Conservation (phyloP, 1,140 invertebrate genomes). For the Leptopilina clavipes region DNA sequence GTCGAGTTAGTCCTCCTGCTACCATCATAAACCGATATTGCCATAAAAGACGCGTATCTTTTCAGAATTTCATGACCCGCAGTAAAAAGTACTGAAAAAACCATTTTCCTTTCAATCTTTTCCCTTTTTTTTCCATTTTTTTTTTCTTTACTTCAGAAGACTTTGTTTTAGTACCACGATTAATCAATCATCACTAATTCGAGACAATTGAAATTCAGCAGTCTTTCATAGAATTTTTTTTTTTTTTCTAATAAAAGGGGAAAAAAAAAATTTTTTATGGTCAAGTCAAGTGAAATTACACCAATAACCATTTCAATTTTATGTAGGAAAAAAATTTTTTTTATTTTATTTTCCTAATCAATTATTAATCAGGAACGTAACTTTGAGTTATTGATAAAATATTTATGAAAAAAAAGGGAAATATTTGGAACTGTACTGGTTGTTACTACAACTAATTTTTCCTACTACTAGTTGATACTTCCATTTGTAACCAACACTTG, state of each 20-base stretch:
- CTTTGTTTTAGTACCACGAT: background rate
- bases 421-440: too few relatives aligned
- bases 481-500: too few relatives aligned
- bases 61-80: background rate
- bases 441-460: too few relatives aligned
- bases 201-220: background rate
- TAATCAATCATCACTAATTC: constrained; percentile 16
- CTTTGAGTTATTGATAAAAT: too few relatives aligned
- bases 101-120: constrained; percentile 16
- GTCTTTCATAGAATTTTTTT: background rate
- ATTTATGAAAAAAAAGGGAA: too few relatives aligned
- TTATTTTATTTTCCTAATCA: too few relatives aligned
- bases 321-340: too few relatives aligned
- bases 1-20: background rate
- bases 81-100: constrained; percentile 9
- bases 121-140: too few relatives aligned
- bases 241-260: background rate
- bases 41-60: constrained; percentile 19
- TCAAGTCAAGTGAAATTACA: background rate
- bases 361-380: too few relatives aligned
- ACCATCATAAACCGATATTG: constrained; percentile 1
- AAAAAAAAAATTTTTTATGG: background rate
- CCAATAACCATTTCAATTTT: too few relatives aligned
- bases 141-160: background rate
- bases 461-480: too few relatives aligned